Evolutionary conservation across 2,797 vertebrate genomes (phyloP).

Genomic region (Scleropages formosus): DNA sequence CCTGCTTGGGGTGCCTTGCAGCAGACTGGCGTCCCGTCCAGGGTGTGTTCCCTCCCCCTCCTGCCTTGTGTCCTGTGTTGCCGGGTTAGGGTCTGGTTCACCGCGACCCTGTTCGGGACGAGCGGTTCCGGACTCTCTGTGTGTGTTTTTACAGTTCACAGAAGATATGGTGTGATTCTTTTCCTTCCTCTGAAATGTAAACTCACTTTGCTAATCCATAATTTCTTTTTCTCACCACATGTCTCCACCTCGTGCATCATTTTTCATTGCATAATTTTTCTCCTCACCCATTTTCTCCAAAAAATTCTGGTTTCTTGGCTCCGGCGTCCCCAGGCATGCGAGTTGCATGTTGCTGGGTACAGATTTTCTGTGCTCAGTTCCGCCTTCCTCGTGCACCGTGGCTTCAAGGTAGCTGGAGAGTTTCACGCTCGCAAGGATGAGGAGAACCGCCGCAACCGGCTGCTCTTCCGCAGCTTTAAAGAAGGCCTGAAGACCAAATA

Average conservation of each 20-base stretch:
- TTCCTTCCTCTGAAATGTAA: neutral
- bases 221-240: neutral
- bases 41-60: no score
- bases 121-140: neutral
- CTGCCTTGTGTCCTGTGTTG: no score
- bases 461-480: conserved; percentile 86
- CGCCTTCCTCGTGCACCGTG: conserved; percentile 82
- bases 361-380: conserved; percentile 81
- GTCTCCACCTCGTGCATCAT: conserved; percentile 27
- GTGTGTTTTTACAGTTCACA: neutral
- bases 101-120: no score
- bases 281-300: neutral
- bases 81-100: no score
- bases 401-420: conserved; percentile 83
- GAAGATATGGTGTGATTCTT: neutral
- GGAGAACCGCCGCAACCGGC: conserved; percentile 82
- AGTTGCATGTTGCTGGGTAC: conserved; percentile 84
- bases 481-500: conserved; percentile 87
- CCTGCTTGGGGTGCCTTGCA: no score
- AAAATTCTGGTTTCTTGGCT: neutral
- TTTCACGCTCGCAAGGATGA: conserved; percentile 84
- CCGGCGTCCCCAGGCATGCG: conserved; percentile 71
- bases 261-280: neutral
- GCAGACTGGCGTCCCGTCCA: no score
- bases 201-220: neutral